Evolutionary conservation across 2,888 invertebrate genomes (phyloP), one percentile per base, ranked within the genome.

Genomic region (Tinea trinotella): DNA sequence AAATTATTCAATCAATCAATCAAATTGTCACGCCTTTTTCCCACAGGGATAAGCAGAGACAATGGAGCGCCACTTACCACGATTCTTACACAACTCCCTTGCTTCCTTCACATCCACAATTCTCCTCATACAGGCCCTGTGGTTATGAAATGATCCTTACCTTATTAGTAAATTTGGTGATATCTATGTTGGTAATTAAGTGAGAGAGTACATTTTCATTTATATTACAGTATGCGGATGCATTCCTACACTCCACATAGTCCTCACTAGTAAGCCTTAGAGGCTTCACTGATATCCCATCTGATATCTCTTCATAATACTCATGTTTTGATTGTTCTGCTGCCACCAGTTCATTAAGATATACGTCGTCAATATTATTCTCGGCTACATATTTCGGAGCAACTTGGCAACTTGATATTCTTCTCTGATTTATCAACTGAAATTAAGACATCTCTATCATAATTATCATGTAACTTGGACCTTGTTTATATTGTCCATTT

Each of bases 331-430:
- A 20, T 6, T 5, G 6, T 10, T 50, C 9, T 5, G 19, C 36
- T 19, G 18, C 34, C 17, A 53, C 10, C 18, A 64, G 52, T 59
- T 76, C 70, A 50, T 76, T 67, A 12, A 70, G 63, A 57, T 74
- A 70, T 13, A 76, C 60, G 56, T 79, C 67, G 52, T 80, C 76
- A 34, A 73, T 70, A 57, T 64, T 73, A 56, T 57, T 63, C 50
- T 82, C 78, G 7, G 64, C 56, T 1, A 65, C 59, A 56, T 63
- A 70, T 66, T 70, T 74, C 19, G 77, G 64, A 35, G 72, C 71
- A 48, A 67, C 61, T 58, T 77, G 76, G 65, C 74, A 83, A 60
- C 80, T 84, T 12, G 77, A 85, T 65, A 84, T 79, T 56, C 76
- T 82, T 53, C 85, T 74, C 53, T 66, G 71, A 58, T 66, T 72